Base-by-base conservation (phyloP, 2,888 invertebrate genomes). In the Trissolcus brochymenae region DNA sequence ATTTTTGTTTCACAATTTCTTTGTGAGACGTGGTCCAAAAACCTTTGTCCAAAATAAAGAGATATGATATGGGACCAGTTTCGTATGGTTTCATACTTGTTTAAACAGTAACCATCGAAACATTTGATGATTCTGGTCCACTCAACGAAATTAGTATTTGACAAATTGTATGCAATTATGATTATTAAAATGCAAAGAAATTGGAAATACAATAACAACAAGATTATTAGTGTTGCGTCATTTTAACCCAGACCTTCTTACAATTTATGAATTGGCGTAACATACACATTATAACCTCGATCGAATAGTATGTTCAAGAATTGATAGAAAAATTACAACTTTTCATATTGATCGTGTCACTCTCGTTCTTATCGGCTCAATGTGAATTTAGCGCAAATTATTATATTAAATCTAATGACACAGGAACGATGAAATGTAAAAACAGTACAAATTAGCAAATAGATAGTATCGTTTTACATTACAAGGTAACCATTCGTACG, bases 381-480 rank as follows among this genome's bases (percentile, higher is more conserved):
- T 17, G 13, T 14, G 29, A 55, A 72, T 65, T 65, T 40, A 54
- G 41, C 2, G 19, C 51, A 64, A 64, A 72, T 64, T 29, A 64
- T 54, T 53, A 72, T 59, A 59, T 72, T 72, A 54, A 64, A 53
- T 64, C 35, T 72, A 72, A 64, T 59, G 53, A 50, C 17, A 55
- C 41, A 49, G 35, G 41, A 49, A 62, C 16, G 60, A 61, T 70
- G 60, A 51, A 66, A 55, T 61, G 43, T 61, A 68, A 68, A 67
- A 68, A 59, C 57, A 54, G 61, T 35, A 61, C 75, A 25, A 67
- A 43, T 74, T 68, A 59, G 59, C 64, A 68, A 68, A 68, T 54
- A 68, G 75, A 75, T 75, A 64, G 43, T 54, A 68, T 75, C 75
- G 59, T 68, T 75, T 59, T 68, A 68, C 75, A 68, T 68, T 14